A percentile compares a stretch with the other conserved stretches of the same genome.
These are phyloP conservation scores for Erpobdella octoculata DNA, from an alignment of 2,888 invertebrate species.

Conservation along the genomic window DNA sequence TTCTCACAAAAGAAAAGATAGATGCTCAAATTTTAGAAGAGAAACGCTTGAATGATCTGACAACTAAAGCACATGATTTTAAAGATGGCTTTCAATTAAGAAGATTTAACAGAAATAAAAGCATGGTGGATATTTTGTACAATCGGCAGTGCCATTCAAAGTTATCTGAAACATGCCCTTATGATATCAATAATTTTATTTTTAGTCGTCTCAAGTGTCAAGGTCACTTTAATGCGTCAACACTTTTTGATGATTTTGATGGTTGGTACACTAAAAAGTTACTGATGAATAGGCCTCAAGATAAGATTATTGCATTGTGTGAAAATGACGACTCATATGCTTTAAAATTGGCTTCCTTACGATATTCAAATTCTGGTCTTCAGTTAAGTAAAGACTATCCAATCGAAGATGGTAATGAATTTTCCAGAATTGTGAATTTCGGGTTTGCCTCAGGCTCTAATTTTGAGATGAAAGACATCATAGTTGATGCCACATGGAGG, in stretches of 20 bases:
- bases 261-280: not conserved
- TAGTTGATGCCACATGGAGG: not conserved
- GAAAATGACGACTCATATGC: too few species aligned
- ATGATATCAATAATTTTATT: not conserved
- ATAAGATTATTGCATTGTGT: too few species aligned
- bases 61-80: too few species aligned
- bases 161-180: not conserved
- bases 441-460: not conserved
- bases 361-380: not conserved
- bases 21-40: not conserved
- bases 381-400: not conserved
- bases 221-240: not conserved
- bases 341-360: not conserved
- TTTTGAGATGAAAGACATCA: not conserved
- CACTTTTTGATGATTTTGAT: not conserved
- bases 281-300: not conserved
- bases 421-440: not conserved
- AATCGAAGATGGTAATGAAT: too few species aligned
- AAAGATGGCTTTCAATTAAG: too few species aligned
- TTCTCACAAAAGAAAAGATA: slow-evolving; percentile 1
- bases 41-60: not conserved
- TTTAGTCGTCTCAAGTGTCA: not conserved
- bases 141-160: not conserved
- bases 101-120: not conserved
- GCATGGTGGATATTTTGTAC: not conserved